Conservation (phyloP, 1,140 invertebrate species). For the Arion vulgaris region DNA sequence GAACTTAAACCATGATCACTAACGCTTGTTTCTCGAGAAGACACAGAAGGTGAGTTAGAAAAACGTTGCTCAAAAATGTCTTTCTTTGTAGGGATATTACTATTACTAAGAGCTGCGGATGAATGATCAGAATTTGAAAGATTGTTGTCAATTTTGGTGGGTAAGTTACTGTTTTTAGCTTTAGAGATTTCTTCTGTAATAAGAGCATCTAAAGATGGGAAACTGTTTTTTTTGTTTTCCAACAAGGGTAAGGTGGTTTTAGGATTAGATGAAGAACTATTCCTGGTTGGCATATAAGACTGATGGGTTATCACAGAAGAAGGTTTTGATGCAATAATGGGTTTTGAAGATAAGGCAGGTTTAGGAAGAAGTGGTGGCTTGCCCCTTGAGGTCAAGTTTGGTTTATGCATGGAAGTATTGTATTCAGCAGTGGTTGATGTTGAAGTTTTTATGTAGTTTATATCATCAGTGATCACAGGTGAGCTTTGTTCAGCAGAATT, state of each 20-base stretch:
- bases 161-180: slow-evolving; percentile 35
- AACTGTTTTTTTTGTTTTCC: neutral
- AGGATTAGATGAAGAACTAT: neutral
- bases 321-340: slow-evolving; percentile 49
- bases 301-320: slow-evolving; percentile 11
- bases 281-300: slow-evolving; percentile 4
- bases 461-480: neutral
- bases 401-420: slow-evolving; percentile 41
- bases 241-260: neutral
- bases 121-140: neutral
- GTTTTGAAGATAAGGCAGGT: slow-evolving; percentile 47
- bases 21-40: neutral
- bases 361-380: slow-evolving; percentile 50
- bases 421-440: neutral
- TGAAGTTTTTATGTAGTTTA: neutral
- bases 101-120: neutral
- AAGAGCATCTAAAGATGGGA: slow-evolving; percentile 40
- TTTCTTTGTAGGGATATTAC: neutral
- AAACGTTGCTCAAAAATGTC: neutral
- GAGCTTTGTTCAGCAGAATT: neutral
- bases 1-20: neutral
- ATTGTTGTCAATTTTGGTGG: neutral
- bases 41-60: neutral
- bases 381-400: slow-evolving; percentile 56
- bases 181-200: slow-evolving; percentile 45